Conservation (phyloP, 2,113 vertebrate species). For the Lota lota region DNA sequence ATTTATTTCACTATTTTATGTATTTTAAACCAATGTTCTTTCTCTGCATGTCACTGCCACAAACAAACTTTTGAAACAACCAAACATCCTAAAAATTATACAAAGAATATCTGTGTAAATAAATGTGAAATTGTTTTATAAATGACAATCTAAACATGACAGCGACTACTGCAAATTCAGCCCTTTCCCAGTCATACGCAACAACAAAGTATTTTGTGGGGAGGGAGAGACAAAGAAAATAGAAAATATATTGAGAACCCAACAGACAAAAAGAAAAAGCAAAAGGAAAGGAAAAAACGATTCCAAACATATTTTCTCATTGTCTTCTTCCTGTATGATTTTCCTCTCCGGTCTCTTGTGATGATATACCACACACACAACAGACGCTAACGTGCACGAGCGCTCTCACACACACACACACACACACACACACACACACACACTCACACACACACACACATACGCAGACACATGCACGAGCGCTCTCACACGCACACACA, state of each 20-base stretch:
- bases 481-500: neutral
- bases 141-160: neutral
- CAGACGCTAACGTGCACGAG: neutral
- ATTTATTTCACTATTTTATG: no score
- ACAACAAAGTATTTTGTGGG: no score
- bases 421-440: neutral
- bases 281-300: neutral
- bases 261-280: neutral
- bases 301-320: conserved; percentile 33
- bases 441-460: neutral
- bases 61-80: neutral
- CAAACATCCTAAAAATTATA: neutral
- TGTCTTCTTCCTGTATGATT: conserved; percentile 44
- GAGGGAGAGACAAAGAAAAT: neutral
- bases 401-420: neutral
- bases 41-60: neutral
- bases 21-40: neutral
- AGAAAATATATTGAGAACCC: neutral
- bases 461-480: neutral
- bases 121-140: neutral
- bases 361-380: conserved; percentile 9
- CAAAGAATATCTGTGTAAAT: neutral
- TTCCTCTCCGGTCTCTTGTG: conserved; percentile 19
- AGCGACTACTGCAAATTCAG: neutral
- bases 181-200: no score